Evolutionary conservation across 2,888 invertebrate genomes (phyloP), one percentile per base, ranked within the genome.

Genomic region (Vannuccia rotundouncinata): DNA sequence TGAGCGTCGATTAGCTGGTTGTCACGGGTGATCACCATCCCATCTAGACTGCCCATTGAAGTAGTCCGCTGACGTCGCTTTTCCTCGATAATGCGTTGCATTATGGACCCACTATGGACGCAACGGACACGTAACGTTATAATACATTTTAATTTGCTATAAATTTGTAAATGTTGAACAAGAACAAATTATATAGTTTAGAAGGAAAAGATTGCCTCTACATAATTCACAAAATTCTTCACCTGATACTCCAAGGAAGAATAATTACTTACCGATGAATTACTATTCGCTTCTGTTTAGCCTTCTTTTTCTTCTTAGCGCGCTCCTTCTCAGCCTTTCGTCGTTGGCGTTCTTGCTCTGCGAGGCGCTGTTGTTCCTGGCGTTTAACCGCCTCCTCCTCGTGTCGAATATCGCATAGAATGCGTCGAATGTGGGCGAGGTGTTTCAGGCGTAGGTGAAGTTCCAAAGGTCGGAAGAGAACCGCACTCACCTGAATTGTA

Each of bases 11-110:
- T 75, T 10, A 81, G 66, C 29, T 80, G 74, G 28, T 81, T 81
- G 31, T 80, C 81, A 17, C 29, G 59, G 31, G 87, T 88, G 59
- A 88, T 88, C 80, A 88, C 84, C 82, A 85, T 86, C 79, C 87
- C 87, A 80, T 88, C 87, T 22, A 87, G 82, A 1, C 87, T 87
- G 22, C 87, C 86, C 66, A 85, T 86, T 29, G 86, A 87, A 74
- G 86, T 86, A 25, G 87, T 87, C 31, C 88, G 82, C 82, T 86
- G 86, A 1, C 87, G 82, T 45, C 85, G 84, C 80, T 87, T 88
- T 82, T 87, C 86, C 31, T 85, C 86, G 22, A 87, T 86, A 29
- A 88, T 83, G 13, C 86, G 86, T 80, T 85, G 85, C 85, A 87
- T 87, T 78, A 87, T 87, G 31, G 84, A 84, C 31, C 86, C 85